A percentile compares a stretch with the other conserved stretches of the same genome.
Evolutionary conservation across 2,113 vertebrate species (phyloP).

Genomic region (Erythrocercus mccallii): DNA sequence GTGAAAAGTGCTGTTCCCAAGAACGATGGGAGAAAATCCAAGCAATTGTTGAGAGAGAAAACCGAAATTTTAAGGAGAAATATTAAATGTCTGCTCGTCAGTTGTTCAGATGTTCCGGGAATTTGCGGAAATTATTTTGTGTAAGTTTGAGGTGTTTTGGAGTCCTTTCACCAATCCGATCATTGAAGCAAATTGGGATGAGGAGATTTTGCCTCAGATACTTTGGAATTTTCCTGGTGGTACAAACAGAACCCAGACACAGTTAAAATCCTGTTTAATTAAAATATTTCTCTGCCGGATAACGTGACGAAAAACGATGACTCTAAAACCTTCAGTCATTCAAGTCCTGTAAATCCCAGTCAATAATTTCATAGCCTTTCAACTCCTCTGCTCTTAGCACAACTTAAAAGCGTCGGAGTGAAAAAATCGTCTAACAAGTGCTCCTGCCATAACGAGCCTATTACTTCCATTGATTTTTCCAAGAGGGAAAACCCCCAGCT

Average conservation of each 20-base stretch:
- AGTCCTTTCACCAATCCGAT: neutral
- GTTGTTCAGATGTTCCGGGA: neutral
- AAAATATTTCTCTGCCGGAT: neutral
- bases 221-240: fast-evolving
- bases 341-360: neutral
- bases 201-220: neutral
- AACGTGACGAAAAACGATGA: neutral
- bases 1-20: neutral
- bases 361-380: constrained; percentile 22
- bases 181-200: neutral
- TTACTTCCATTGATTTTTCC: constrained; percentile 78
- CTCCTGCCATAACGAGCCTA: constrained; percentile 53
- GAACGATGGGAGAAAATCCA: neutral
- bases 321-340: neutral
- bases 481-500: constrained; percentile 52
- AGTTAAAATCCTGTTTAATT: neutral
- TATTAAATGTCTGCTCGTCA: neutral
- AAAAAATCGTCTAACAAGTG: constrained; percentile 58
- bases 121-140: neutral
- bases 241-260: neutral
- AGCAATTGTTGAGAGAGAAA: neutral
- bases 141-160: neutral
- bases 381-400: constrained; percentile 33
- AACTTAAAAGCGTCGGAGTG: constrained; percentile 42
- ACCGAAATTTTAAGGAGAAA: neutral